Evolutionary conservation across 2,113 vertebrate genomes (phyloP).

Genomic region (Galemys pyrenaicus): DNA sequence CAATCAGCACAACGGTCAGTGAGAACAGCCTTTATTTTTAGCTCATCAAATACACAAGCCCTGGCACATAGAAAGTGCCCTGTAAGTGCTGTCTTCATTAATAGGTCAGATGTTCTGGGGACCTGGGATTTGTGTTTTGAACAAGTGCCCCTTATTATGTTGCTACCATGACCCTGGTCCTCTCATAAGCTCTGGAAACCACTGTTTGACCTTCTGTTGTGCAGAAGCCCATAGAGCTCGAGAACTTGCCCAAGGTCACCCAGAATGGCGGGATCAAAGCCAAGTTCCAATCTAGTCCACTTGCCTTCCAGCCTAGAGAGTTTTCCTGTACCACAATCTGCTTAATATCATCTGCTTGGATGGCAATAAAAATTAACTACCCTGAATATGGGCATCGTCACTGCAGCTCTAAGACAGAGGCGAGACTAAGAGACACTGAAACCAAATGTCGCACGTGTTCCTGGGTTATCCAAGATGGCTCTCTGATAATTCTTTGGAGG

Average conservation of each 20-base stretch:
- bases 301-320: not conserved
- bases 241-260: not conserved
- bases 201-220: not conserved
- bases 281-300: not conserved
- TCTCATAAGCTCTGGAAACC: not conserved
- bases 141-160: not conserved
- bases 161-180: not conserved
- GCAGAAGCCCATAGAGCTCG: not conserved
- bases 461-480: not conserved
- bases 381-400: slow-evolving; percentile 64
- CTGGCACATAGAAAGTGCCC: not conserved
- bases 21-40: not conserved
- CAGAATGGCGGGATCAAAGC: not conserved
- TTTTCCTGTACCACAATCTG: not conserved
- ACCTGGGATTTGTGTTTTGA: not conserved
- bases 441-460: not conserved
- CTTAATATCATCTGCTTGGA: slow-evolving; percentile 62
- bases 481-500: not conserved
- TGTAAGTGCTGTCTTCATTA: not conserved
- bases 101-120: not conserved
- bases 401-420: not conserved
- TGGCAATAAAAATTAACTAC: slow-evolving; percentile 78
- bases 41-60: not conserved
- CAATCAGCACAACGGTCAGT: not conserved
- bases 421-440: not conserved